Evolutionary conservation across 1,140 invertebrate species (phyloP).

Genomic region (Lamellibrachia luymesi): DNA sequence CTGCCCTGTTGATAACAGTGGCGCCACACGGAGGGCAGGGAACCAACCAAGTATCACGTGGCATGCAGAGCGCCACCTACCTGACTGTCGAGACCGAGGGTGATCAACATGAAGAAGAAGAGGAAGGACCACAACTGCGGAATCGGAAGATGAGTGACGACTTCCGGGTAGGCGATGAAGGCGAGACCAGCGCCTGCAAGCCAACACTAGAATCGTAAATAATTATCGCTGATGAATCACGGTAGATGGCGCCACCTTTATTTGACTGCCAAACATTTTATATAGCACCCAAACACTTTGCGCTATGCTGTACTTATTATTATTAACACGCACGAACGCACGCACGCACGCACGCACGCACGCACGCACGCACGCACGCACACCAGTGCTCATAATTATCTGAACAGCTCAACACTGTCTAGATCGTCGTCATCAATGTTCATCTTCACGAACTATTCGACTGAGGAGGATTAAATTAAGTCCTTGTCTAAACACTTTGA

Average conservation of each 20-base stretch:
- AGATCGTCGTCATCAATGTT: too few species aligned
- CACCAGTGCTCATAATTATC: background rate
- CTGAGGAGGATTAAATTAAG: too few species aligned
- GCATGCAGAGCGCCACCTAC: conserved; percentile 59
- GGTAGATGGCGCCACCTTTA: background rate
- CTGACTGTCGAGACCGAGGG: conserved; percentile 85
- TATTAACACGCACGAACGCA: background rate
- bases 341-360: background rate
- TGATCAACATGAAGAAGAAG: conserved; percentile 96
- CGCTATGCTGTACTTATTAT: too few species aligned
- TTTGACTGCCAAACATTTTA: background rate
- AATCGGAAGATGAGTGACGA: conserved; percentile 88
- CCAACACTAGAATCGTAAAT: background rate
- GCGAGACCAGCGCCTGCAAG: conserved; percentile 83
- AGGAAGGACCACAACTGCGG: conserved; percentile 94
- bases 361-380: background rate
- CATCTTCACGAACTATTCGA: too few species aligned
- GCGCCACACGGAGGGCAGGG: too few species aligned
- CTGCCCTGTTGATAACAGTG: too few species aligned
- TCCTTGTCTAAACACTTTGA: too few species aligned
- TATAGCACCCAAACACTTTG: too few species aligned
- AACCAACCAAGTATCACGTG: background rate
- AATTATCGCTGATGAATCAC: background rate
- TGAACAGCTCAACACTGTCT: too few species aligned
- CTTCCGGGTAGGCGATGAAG: conserved; percentile 95